Percentiles rank a stretch among this genome's conserved stretches.
These are phyloP conservation scores for Alligator sinensis DNA, from an alignment of 2,113 vertebrate species.

Conservation along the genomic window DNA sequence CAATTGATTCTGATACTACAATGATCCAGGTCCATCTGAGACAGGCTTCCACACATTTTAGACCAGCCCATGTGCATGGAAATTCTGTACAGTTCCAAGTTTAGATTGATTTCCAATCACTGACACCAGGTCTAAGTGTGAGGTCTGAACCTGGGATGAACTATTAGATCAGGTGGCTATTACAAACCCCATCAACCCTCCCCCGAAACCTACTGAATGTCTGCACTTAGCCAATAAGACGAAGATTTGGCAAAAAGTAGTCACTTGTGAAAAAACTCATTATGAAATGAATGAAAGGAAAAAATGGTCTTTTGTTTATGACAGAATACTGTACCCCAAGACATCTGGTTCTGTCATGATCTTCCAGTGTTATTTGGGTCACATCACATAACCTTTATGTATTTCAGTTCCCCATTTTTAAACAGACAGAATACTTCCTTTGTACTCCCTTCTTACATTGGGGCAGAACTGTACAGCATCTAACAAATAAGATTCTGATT, in stretches of 20 bases:
- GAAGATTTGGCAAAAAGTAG: constrained; percentile 30
- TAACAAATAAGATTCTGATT: neutral
- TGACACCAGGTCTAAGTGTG: no score
- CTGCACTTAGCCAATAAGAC: neutral
- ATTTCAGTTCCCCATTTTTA: neutral
- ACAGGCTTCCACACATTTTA: no score
- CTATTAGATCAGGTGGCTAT: no score
- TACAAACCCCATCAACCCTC: no score
- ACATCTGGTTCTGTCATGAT: neutral
- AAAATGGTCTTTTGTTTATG: constrained; percentile 42
- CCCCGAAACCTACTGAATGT: no score
- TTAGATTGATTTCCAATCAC: no score
- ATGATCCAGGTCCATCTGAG: no score
- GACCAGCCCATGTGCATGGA: no score
- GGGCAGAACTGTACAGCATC: neutral
- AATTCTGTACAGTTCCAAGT: no score
- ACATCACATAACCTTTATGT: neutral
- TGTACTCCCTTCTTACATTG: neutral
- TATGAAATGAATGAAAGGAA: constrained; percentile 9
- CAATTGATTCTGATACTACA: no score
- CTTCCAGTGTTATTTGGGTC: neutral
- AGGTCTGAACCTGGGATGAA: no score
- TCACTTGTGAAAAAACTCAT: constrained; percentile 50
- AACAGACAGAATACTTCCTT: neutral
- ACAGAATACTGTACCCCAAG: neutral